Evolutionary conservation across 2,113 vertebrate genomes (phyloP), one percentile per base, ranked within the genome.

Genomic region (Atractosteus spatula): DNA sequence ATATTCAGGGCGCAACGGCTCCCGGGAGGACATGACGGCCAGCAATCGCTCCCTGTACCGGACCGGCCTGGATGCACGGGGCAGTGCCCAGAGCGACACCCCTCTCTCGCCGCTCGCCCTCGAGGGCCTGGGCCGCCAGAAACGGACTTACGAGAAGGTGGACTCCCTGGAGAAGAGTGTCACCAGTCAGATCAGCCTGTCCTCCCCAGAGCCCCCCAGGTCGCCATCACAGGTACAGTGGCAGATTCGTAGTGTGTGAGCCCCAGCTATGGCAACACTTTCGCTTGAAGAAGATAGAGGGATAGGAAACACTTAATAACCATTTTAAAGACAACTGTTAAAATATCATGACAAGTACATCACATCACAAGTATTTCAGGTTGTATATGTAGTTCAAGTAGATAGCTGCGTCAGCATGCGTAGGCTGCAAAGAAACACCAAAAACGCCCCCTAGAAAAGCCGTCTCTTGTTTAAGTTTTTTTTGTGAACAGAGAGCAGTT

Each of bases 131-230:
- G 86, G 86, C 14, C 88, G 95, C 41, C 94, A 96, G 83, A 96
- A 96, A 80, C 91, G 95, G 78, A 94, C 94, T 11, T 95, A 93
- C 79, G 95, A 96, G 80, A 96, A 96, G 81, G 92, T 95, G 79
- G 93, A 95, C 85, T 95, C 91, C 63, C 83, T 96, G 83, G 94
- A 95, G 83, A 92, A 93, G 87, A 94, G 88, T 0, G 64, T 93
- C 70, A 89, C 86, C n/a, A 90, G 91, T 76, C 93, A 91, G 79
- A 87, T 81, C 61, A 92, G 89, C 72, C 81, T 93, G 74, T 87
- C 91, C 55, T 93, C 89, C 0, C 91, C 90, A 0, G 90, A 90
- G 3, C 79, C 88, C 16, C 72, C 86, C 0, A 81, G 71, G 73
- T 87, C 78, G 3, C 88, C 85, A 29, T 92, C 92, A 3, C 93